Conservation (phyloP, 2,888 invertebrate genomes). For the Latrodectus elegans region DNA sequence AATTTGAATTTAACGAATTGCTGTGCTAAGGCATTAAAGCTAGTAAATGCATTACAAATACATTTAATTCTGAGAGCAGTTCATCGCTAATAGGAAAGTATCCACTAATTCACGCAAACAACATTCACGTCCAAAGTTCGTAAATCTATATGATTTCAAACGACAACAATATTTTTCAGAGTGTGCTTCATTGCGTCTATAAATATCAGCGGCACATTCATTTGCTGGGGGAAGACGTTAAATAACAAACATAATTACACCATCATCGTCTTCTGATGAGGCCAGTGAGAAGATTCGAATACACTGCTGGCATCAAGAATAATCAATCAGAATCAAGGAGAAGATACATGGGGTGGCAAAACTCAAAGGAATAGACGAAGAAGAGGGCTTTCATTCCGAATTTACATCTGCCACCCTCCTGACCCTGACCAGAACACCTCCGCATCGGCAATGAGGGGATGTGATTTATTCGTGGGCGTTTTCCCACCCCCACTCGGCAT, state of each 20-base stretch:
- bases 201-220: neutral
- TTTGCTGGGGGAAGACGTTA: neutral
- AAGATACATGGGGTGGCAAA: neutral
- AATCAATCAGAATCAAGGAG: neutral
- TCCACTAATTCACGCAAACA: no score
- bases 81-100: no score
- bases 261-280: neutral
- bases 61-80: no score
- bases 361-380: neutral
- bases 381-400: neutral
- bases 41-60: no score
- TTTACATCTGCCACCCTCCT: neutral
- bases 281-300: neutral
- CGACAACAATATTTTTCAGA: no score
- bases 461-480: slow-evolving; percentile 53
- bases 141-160: no score
- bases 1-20: no score
- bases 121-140: no score
- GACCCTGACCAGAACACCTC: slow-evolving; percentile 1
- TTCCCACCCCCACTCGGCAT: neutral
- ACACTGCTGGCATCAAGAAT: neutral
- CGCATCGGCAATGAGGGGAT: neutral
- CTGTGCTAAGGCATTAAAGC: no score
- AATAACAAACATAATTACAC: slow-evolving; percentile 2
- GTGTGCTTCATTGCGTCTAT: neutral